Base-by-base conservation (phyloP, 2,113 vertebrate species). In the Aspidoscelis tigris region DNA sequence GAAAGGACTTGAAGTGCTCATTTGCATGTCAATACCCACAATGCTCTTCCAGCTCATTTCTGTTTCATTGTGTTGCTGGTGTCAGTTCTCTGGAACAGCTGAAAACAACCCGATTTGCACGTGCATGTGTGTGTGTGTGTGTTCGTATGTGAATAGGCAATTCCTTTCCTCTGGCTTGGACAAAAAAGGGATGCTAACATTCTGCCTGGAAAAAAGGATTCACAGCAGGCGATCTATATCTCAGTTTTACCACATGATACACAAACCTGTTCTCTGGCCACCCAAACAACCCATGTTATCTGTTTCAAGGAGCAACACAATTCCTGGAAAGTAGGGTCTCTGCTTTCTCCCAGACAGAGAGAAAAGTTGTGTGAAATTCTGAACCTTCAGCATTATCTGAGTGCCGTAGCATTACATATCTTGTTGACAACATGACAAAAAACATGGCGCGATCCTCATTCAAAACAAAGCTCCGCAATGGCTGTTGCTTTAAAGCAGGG, bases 21-120 rank as follows among this genome's bases (percentile, higher is more conserved):
- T 94, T 94, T 91, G 87, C 92, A 93, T 93, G 66, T 94, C 88
- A 93, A 93, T 94, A 92, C 89, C 90, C 93, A 95, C 91, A 93
- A 91, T 92, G 91, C 91, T 90, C 88, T 92, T 95, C 91, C 88
- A 92, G 89, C 92, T 90, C 90, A 88, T 70, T 93, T 92, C 89
- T 92, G 91, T 90, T 93, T 89, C 91, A 87, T 89, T 92, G 93
- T 89, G 0, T 0, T 77, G 71, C 88, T 92, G 86, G 87, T 92
- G 91, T 93, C 88, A 88, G 80, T 89, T 86, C 80, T 89, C 88
- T 83, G 76, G 87, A 93, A 88, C 91, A 91, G 91, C 92, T 93
- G 92, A 92, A 88, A 92, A 89, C 82, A 90, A 76, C 88, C 91
- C 76, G 88, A 87, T 92, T 87, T 89, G 86, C 86, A 92, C 90